Conservation (phyloP, 2,888 invertebrate genomes). For the Brachylomia viminalis region DNA sequence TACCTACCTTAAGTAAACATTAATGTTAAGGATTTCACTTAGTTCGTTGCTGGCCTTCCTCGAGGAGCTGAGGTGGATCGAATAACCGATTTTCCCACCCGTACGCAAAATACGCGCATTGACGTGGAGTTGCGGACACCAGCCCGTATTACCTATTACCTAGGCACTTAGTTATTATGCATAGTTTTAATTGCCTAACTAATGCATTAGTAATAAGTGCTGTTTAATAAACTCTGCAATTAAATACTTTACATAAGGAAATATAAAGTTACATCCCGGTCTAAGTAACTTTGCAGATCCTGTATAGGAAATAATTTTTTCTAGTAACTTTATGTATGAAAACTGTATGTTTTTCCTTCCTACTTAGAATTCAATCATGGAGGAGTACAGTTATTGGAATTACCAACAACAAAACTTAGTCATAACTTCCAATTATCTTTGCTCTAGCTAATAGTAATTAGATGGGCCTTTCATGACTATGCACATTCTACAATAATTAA, state of each 20-base stretch:
- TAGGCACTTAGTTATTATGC: background rate
- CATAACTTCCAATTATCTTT: constrained; percentile 6
- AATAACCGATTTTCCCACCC: too few relatives aligned
- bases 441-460: constrained; percentile 23
- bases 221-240: background rate
- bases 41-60: too few relatives aligned
- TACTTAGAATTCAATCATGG: constrained; percentile 6
- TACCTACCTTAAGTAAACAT: too few relatives aligned
- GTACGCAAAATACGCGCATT: too few relatives aligned
- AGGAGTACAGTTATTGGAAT: background rate
- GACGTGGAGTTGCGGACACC: too few relatives aligned
- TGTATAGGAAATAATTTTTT: background rate
- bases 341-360: constrained; percentile 1
- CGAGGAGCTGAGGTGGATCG: too few relatives aligned
- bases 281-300: background rate
- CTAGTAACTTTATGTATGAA: background rate
- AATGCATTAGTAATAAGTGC: background rate
- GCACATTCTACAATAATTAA: background rate
- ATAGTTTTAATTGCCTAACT: background rate
- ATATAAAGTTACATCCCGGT: constrained; percentile 22
- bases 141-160: too few relatives aligned
- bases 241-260: constrained; percentile 9
- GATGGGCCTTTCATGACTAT: constrained; percentile 7
- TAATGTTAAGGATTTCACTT: too few relatives aligned
- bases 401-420: background rate